A percentile compares a stretch with the other conserved stretches of the same genome.
These are phyloP conservation scores for Craterocephalus amniculus DNA, from an alignment of 2,797 vertebrate genomes.

Conservation along the genomic window DNA sequence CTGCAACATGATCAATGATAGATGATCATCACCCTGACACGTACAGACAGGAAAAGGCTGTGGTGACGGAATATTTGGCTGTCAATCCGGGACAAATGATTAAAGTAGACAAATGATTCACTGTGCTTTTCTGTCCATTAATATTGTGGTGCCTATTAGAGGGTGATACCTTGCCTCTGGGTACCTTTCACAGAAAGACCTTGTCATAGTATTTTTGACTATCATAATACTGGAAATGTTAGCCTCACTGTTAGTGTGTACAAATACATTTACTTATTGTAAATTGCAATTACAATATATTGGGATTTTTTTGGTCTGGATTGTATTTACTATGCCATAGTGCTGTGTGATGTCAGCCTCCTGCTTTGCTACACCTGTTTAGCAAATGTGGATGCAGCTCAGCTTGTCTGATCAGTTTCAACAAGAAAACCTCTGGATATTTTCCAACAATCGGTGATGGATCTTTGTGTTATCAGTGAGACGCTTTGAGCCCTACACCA, in stretches of 20 bases:
- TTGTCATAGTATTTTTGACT: slow-evolving; percentile 30
- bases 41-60: slow-evolving; percentile 48
- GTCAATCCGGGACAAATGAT: slow-evolving; percentile 62
- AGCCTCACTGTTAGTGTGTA: not conserved
- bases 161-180: slow-evolving; percentile 65
- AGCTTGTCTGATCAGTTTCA: slow-evolving; percentile 46
- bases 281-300: no score
- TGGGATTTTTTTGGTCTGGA: no score
- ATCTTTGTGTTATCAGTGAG: slow-evolving; percentile 79
- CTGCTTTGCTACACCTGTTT: slow-evolving; percentile 40
- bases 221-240: slow-evolving; percentile 16
- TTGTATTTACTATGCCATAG: slow-evolving; percentile 21
- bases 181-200: slow-evolving; percentile 44
- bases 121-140: slow-evolving; percentile 73
- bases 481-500: slow-evolving; percentile 74
- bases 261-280: no score
- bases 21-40: slow-evolving; percentile 55
- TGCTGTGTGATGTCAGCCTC: slow-evolving; percentile 45
- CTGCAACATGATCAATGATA: slow-evolving; percentile 49
- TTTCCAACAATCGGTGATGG: slow-evolving; percentile 77
- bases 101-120: slow-evolving; percentile 73
- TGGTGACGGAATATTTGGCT: slow-evolving; percentile 59
- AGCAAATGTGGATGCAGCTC: slow-evolving; percentile 48
- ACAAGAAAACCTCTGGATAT: slow-evolving; percentile 53
- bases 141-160: slow-evolving; percentile 67